Conservation (phyloP, 2,797 vertebrate species). For the Lepidocolaptes lacrymiger region DNA sequence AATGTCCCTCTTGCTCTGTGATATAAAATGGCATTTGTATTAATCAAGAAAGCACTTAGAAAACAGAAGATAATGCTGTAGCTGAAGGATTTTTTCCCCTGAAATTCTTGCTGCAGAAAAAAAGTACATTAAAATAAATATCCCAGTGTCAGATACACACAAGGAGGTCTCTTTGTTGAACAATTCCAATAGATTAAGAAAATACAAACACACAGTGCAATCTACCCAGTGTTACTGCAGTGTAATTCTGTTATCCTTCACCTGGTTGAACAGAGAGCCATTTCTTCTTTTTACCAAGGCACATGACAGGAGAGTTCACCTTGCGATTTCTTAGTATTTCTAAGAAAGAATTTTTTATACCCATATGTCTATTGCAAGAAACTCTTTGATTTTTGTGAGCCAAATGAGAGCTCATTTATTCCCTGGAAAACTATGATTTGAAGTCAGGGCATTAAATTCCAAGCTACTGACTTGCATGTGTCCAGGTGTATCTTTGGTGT, state of each 20-base stretch:
- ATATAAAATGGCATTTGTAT: not conserved
- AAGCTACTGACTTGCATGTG: not conserved
- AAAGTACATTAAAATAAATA: slow-evolving; percentile 6
- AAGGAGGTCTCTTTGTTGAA: not conserved
- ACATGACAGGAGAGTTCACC: not conserved
- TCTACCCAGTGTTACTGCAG: not conserved
- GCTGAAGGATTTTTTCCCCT: not conserved
- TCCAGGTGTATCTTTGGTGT: not conserved
- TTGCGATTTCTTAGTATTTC: not conserved
- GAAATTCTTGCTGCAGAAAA: not conserved
- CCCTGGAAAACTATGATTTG: slow-evolving; percentile 16
- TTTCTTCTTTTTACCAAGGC: not conserved
- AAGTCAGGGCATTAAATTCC: slow-evolving; percentile 4
- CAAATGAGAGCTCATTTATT: not conserved
- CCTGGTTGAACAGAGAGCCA: not conserved
- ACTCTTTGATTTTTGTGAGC: not conserved
- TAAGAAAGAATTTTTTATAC: not conserved
- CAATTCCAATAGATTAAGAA: not conserved
- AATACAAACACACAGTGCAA: fast-evolving
- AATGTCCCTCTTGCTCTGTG: not conserved
- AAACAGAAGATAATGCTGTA: not conserved
- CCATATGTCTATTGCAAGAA: not conserved
- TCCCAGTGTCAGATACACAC: not conserved
- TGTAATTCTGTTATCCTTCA: not conserved
- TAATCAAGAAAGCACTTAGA: slow-evolving; percentile 6